These are phyloP conservation scores for Yponomeuta plumbellus DNA, from an alignment of 2,888 invertebrate species.

Conservation along the genomic window DNA sequence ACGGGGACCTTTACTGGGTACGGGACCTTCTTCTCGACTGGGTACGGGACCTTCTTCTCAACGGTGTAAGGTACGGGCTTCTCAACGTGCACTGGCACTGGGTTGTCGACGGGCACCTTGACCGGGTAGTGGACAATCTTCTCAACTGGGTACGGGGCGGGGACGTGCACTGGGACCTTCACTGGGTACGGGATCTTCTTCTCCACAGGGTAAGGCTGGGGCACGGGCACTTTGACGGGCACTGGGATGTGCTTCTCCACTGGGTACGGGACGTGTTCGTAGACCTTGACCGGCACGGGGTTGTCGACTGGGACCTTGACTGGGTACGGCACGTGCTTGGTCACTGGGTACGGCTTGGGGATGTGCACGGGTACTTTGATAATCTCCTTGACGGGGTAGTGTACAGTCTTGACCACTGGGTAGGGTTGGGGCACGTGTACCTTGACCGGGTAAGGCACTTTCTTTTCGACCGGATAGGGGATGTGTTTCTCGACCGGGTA, in stretches of 20 bases:
- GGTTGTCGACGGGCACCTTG: slow-evolving; percentile 81
- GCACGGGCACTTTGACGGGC: slow-evolving; percentile 83
- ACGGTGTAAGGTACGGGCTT: slow-evolving; percentile 83
- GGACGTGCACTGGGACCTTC: slow-evolving; percentile 82
- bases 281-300: slow-evolving; percentile 80
- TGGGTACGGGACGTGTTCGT: slow-evolving; percentile 80
- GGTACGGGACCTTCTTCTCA: slow-evolving; percentile 85
- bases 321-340: slow-evolving; percentile 78
- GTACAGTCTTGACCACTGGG: slow-evolving; percentile 81
- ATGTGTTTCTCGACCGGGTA: slow-evolving; percentile 84
- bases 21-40: slow-evolving; percentile 82
- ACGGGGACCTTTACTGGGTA: slow-evolving; percentile 82
- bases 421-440: slow-evolving; percentile 83
- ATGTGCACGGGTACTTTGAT: slow-evolving; percentile 82
- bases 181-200: slow-evolving; percentile 81
- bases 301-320: slow-evolving; percentile 76
- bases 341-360: slow-evolving; percentile 81
- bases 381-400: slow-evolving; percentile 79
- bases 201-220: slow-evolving; percentile 84
- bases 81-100: slow-evolving; percentile 81
- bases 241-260: slow-evolving; percentile 80
- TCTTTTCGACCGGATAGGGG: slow-evolving; percentile 81
- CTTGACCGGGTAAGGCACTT: slow-evolving; percentile 80
- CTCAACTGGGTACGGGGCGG: slow-evolving; percentile 85
- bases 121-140: slow-evolving; percentile 84